Evolutionary conservation across 1,140 invertebrate species (phyloP), one percentile per base, ranked within the genome.

Genomic region (Babylonia areolata): DNA sequence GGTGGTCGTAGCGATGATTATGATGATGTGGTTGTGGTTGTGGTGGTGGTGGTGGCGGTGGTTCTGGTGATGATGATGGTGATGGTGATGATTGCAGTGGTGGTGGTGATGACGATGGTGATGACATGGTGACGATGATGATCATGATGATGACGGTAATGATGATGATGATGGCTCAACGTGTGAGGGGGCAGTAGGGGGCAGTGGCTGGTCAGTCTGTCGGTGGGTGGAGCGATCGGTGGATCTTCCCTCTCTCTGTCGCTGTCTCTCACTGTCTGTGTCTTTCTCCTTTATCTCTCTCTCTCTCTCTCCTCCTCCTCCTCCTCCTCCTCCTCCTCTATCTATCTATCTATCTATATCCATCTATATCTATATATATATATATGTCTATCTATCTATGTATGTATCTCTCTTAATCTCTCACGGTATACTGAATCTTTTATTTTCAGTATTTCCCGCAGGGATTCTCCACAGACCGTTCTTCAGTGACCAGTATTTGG

Each of bases 391-490:
- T 42, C 35, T 58, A 11, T 81, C n/a, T 81, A 17, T 81, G 3
- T 58, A 11, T 81, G 3, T 81, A 3, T 81, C 79, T 81, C 35
- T 81, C 79, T 81, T 9, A 35, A 3, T 81, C n/a, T 46, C 37
- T 46, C 35, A 31, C 37, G 6, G 51, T 39, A 33, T 39, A 31
- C 40, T 33, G 40, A 3, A 77, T 71, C 31, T 69, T 84, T 40
- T 82, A 28, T 80, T 92, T 86, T 75, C 88, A 89, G 92, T 91
- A 58, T 95, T 96, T 88, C 96, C 96, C 9, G 92, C 96, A 77
- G 96, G 96, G 9, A 95, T 96, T 89, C 94, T 97, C 84, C 95
- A 95, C 39, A 95, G 95, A 90, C 96, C 96, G 23, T 95, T 96
- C 91, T 96, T 93, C 89, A 92, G 95, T 80, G 90, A 91, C 17